Conservation (phyloP, 2,797 vertebrate genomes). For the Phalanger gymnotis region DNA sequence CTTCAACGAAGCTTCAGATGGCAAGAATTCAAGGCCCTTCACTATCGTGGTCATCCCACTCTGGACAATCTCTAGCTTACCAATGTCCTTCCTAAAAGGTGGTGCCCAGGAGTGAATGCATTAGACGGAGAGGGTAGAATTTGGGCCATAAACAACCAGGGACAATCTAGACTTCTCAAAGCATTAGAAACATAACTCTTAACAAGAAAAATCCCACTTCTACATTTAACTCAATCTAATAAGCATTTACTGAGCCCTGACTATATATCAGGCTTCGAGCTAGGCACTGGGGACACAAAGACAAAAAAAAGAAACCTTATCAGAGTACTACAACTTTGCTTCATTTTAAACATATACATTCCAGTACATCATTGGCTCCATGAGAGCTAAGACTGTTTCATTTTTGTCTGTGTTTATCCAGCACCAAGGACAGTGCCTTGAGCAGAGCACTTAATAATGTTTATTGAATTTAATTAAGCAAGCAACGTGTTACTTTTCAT, state of each 20-base stretch:
- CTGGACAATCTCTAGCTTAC: neutral
- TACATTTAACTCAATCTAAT: neutral
- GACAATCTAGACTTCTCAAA: neutral
- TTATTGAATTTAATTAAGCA: neutral
- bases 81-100: neutral
- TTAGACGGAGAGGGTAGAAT: neutral
- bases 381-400: neutral
- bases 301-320: neutral
- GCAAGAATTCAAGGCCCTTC: neutral
- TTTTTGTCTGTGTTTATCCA: neutral
- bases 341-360: neutral
- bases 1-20: neutral
- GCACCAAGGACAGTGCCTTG: neutral
- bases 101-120: neutral
- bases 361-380: neutral
- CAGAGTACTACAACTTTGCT: neutral
- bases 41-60: neutral
- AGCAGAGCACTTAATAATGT: neutral
- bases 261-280: neutral
- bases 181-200: neutral
- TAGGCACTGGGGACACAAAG: neutral
- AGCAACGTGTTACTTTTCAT: neutral
- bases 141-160: neutral
- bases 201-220: neutral
- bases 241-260: neutral